phyloP scores from a whole-genome alignment of 2,113 vertebrate genomes.

The Microtus ochrogaster region DNA sequence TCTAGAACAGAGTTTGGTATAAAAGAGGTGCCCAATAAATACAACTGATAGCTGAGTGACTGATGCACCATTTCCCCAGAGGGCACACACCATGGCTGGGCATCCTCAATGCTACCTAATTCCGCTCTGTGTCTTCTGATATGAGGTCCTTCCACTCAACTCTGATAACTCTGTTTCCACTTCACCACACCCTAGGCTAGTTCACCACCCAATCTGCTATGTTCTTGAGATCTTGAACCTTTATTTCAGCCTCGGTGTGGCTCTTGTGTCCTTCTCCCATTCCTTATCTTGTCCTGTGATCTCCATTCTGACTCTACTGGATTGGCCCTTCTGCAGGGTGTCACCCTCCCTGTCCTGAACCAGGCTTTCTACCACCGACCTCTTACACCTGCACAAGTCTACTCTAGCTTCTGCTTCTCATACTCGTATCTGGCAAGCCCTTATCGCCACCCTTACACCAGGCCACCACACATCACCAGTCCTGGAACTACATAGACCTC shows the following conservation, averaged over 20 bases:
- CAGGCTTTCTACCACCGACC: not conserved
- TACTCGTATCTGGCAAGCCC: not conserved
- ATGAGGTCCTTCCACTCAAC: not conserved
- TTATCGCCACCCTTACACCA: not conserved
- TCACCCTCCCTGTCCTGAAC: not conserved
- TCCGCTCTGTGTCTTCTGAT: not conserved
- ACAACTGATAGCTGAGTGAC: not conserved
- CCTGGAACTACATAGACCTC: not conserved
- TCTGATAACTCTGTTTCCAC: not conserved
- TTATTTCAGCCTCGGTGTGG: not conserved
- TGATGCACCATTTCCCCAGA: not conserved
- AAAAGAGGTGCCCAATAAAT: not conserved
- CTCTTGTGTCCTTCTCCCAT: not conserved
- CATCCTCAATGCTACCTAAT: not conserved
- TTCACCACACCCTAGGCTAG: not conserved
- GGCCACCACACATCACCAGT: not conserved
- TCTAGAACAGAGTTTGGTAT: not conserved
- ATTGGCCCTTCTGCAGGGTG: not conserved
- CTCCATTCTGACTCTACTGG: not conserved
- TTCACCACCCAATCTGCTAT: not conserved
- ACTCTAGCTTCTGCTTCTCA: not conserved
- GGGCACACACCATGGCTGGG: not conserved
- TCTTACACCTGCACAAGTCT: not conserved
- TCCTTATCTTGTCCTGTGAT: not conserved
- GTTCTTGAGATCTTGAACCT: not conserved